phyloP scores from a whole-genome alignment of 2,888 invertebrate genomes.

The Liopterus haemorrhoidalis region DNA sequence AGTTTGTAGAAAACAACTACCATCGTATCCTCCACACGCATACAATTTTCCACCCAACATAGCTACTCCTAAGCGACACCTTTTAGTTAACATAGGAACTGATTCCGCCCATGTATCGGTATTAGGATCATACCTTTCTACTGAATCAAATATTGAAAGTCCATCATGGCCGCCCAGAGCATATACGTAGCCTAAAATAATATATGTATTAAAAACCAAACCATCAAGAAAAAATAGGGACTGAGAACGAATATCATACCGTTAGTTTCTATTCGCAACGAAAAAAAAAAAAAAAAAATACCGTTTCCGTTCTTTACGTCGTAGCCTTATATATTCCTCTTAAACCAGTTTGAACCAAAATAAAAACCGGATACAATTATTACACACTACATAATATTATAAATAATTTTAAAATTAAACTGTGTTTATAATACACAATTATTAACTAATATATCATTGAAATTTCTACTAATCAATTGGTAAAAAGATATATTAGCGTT shows the following conservation, averaged over 20 bases:
- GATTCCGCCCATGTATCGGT: conserved; percentile 68
- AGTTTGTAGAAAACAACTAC: conserved; percentile 71
- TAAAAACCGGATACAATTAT: no score
- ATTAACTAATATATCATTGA: no score
- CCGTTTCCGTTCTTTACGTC: no score
- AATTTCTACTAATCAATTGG: no score
- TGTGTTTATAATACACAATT: no score
- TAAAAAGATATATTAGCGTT: no score
- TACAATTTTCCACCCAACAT: conserved; percentile 75
- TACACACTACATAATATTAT: no score
- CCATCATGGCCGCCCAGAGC: conserved; percentile 86
- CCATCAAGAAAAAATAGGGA: neutral
- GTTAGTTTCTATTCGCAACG: neutral
- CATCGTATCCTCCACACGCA: conserved; percentile 82
- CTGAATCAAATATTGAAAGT: conserved; percentile 78
- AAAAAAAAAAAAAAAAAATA: conserved; percentile 11
- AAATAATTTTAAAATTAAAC: no score
- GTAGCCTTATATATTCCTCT: no score
- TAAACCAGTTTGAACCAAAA: no score
- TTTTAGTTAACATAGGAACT: conserved; percentile 70
- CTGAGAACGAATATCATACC: neutral
- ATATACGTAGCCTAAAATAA: conserved; percentile 68
- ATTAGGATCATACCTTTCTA: conserved; percentile 72
- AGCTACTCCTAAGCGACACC: conserved; percentile 78
- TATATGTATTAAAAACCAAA: neutral